Evolutionary conservation across 2,797 vertebrate species (phyloP).

Genomic region (Ambastaia sidthimunki): DNA sequence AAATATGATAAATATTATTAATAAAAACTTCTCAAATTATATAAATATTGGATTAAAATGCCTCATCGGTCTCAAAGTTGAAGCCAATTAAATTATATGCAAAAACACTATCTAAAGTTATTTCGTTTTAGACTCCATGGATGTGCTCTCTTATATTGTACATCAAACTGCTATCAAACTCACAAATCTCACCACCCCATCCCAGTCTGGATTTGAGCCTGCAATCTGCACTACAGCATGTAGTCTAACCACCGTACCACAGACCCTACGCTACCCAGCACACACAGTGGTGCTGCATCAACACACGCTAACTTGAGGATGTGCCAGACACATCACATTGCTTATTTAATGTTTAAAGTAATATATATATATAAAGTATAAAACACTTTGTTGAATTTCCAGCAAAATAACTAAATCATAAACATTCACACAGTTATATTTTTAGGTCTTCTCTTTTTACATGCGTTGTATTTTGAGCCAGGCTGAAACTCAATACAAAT

Average conservation of each 20-base stretch:
- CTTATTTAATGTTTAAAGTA: too few relatives aligned
- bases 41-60: not conserved
- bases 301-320: constrained; percentile 4
- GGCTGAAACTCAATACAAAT: not conserved
- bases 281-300: not conserved
- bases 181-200: not conserved
- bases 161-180: not conserved
- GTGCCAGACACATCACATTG: too few relatives aligned
- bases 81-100: too few relatives aligned
- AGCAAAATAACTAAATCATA: too few relatives aligned
- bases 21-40: not conserved
- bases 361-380: too few relatives aligned
- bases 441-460: not conserved
- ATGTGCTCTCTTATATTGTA: not conserved
- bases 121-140: constrained; percentile 2
- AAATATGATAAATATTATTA: too few relatives aligned
- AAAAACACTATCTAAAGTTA: constrained; percentile 2
- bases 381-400: too few relatives aligned
- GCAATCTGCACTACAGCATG: not conserved
- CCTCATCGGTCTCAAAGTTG: too few relatives aligned
- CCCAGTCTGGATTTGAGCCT: constrained; percentile 32
- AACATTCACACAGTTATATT: not conserved
- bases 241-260: not conserved
- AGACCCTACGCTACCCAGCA: constrained; percentile 1
- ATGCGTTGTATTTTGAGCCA: not conserved